Evolutionary conservation across 2,797 vertebrate species (phyloP).

Genomic region (Anguilla megastoma): DNA sequence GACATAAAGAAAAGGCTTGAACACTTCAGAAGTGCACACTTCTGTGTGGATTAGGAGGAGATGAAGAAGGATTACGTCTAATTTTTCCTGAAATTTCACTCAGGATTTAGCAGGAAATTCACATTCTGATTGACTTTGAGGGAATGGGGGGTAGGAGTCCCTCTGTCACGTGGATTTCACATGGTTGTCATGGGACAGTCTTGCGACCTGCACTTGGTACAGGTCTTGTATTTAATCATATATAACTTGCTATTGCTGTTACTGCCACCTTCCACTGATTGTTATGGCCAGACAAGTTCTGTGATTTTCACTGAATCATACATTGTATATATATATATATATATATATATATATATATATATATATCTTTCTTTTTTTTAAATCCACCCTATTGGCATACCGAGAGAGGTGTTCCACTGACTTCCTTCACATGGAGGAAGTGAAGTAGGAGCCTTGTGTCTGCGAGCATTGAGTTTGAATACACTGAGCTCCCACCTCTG

Average conservation of each 20-base stretch:
- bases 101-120: constrained; percentile 21
- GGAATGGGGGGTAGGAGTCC: constrained; percentile 35
- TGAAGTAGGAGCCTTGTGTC: not conserved
- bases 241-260: constrained; percentile 13
- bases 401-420: not conserved
- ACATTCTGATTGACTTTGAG: constrained; percentile 55
- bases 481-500: not conserved
- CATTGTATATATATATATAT: too few relatives aligned
- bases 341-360: too few relatives aligned
- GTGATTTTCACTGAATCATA: not conserved
- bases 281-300: constrained; percentile 4
- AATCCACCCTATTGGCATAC: not conserved
- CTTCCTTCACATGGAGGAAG: not conserved
- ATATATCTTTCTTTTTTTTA: too few relatives aligned
- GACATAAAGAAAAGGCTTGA: constrained; percentile 37
- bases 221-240: constrained; percentile 19
- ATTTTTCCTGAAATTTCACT: constrained; percentile 43
- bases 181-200: constrained; percentile 50
- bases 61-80: constrained; percentile 51
- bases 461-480: not conserved
- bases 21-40: constrained; percentile 49
- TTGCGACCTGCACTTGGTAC: constrained; percentile 53
- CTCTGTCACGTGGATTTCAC: constrained; percentile 67
- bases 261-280: constrained; percentile 18
- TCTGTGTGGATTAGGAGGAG: constrained; percentile 47